Evolutionary conservation across 2,888 invertebrate genomes (phyloP), one percentile per base, ranked within the genome.

Genomic region (Phaonia tiefii): DNA sequence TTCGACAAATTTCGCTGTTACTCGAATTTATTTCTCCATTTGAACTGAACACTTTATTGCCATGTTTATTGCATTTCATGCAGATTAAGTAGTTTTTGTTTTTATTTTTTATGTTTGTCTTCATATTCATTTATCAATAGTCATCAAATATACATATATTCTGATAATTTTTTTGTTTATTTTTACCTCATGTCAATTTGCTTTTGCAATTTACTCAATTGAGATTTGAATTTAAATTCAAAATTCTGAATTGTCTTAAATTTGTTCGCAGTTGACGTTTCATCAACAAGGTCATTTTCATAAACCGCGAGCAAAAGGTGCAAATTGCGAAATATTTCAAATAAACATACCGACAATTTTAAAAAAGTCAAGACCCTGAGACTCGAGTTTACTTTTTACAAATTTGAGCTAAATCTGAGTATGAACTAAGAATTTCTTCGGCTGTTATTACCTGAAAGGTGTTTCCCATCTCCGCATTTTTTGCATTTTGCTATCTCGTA

Each of bases 141-240:
- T 1, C 49, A 15, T 2, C 17, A 46, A 22, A 49, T 3, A 20
- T 1, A 49, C 2, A 13, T 5, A 15, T 20, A 1, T 20, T 49
- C 20, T 49, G 20, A 8, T 13, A 13, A n/a, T 49, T 2, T n/a
- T n/a, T n/a, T n/a, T n/a, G n/a, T n/a, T n/a, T n/a, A n/a, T n/a
- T 13, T 49, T 20, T 20, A 49, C 49, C 49, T 49, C 22, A 1
- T 1, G 49, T 1, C 5, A 20, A 46, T 26, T 10, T n/a, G n/a
- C n/a, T 56, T 56, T 26, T n/a, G 56, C 56, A 56, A n/a, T 20
- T 54, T 2, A 54, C 25, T 54, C 22, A n/a, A n/a, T n/a, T n/a
- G n/a, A n/a, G 22, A 54, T 54, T 58, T 58, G 31, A 31, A 58
- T 31, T 58, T 26, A 31, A 58, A 58, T 58, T 31, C 26, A 22